phyloP scores from a whole-genome alignment of 2,888 invertebrate species.

The Chromoteleia sp. region DNA sequence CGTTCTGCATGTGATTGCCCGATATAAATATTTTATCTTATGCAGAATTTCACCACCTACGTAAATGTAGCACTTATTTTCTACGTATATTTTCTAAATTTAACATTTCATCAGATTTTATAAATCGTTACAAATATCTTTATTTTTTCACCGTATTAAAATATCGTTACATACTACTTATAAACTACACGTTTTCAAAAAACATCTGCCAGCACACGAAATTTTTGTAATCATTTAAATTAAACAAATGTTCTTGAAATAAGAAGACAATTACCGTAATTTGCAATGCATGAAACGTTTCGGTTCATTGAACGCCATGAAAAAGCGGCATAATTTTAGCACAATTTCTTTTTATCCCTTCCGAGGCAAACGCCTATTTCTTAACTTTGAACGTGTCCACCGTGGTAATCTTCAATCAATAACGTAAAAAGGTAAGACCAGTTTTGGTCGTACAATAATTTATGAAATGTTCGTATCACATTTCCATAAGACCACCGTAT shows the following conservation, averaged over 20 bases:
- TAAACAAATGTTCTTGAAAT: too few relatives aligned
- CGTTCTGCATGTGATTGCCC: slow-evolving; percentile 35
- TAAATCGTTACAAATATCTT: neutral
- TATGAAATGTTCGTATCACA: neutral
- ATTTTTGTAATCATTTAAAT: too few relatives aligned
- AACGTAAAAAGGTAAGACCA: neutral
- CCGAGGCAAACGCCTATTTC: neutral
- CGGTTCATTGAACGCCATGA: too few relatives aligned
- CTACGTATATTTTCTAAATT: neutral
- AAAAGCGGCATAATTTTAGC: too few relatives aligned
- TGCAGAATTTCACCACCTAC: slow-evolving; percentile 23
- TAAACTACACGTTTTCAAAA: too few relatives aligned
- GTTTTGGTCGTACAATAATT: slow-evolving; percentile 4
- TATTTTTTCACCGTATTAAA: neutral
- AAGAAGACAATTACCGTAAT: too few relatives aligned
- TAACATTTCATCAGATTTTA: slow-evolving; percentile 24
- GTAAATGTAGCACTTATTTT: slow-evolving; percentile 29
- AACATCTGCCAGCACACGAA: too few relatives aligned
- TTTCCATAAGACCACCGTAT: neutral
- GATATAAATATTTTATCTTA: slow-evolving; percentile 31
- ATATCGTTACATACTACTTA: too few relatives aligned
- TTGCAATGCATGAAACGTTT: too few relatives aligned
- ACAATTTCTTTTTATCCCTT: slow-evolving; percentile 6
- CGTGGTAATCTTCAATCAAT: slow-evolving; percentile 4
- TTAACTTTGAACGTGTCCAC: neutral